Evolutionary conservation across 2,888 invertebrate species (phyloP), one percentile per base, ranked within the genome.

Genomic region (Spodoptera littoralis): DNA sequence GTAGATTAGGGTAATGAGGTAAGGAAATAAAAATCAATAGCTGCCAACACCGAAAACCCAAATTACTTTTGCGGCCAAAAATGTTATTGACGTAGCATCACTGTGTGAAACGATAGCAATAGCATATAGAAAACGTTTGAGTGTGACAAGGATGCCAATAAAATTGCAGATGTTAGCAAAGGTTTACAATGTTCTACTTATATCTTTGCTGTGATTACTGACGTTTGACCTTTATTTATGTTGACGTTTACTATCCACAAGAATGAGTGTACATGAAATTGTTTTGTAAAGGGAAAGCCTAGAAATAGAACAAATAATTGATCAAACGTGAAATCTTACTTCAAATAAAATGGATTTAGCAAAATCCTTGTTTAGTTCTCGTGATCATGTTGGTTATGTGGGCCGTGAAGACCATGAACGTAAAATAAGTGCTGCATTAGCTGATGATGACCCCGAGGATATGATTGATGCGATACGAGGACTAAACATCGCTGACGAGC

Each of bases 331-430:
- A 9, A 22, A n/a, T 51, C 61, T 54, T 18, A 18, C 22, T 41
- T 49, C 13, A 36, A 47, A 44, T 80, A 88, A 82, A 80, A 98
- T 98, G 98, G 98, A 99, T 92, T 96, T 98, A 87, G 98, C 98
- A 0, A 98, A 98, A 93, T 98, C 98, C 50, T 95, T 99, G 73
- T 99, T 99, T 92, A 97, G 97, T 79, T 96, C 96, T 54, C 95
- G 98, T 74, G 97, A 97, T 86, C 97, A 98, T 86, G 98, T 97
- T 81, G 99, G 98, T 80, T 99, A 99, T 92, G 98, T 98, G 80
- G 98, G 98, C 59, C 97, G 97, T 86, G 97, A 97, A 88, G 97
- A 97, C 88, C 97, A 97, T 64, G 91, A 98, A 96, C 96, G 96
- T 86, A 97, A 97, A 92, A 95, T 98, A 56, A 97, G 97, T 90